phyloP scores from a whole-genome alignment of 1,140 invertebrate species.

The Drosophila punjabiensis region DNA sequence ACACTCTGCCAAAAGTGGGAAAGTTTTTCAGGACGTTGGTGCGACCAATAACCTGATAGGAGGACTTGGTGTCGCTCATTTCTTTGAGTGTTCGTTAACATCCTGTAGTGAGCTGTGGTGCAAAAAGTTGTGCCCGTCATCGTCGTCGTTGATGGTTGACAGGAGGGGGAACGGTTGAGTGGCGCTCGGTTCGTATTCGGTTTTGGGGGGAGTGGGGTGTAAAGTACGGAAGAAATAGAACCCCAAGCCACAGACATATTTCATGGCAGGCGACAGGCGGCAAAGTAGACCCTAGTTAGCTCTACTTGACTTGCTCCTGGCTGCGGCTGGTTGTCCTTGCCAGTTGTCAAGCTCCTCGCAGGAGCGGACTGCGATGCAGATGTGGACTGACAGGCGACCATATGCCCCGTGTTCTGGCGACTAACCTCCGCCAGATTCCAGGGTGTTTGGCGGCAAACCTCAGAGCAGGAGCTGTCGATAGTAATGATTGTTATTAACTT shows the following conservation, averaged over 20 bases:
- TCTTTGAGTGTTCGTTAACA: conserved; percentile 8
- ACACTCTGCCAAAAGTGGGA: neutral
- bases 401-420: conserved; percentile 30
- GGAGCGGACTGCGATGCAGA: conserved; percentile 13
- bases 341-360: conserved; percentile 66
- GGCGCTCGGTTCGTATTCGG: neutral
- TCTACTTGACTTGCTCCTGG: conserved; percentile 37
- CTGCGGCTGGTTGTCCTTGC: conserved; percentile 40
- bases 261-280: conserved; percentile 54
- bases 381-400: conserved; percentile 66
- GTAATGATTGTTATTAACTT: conserved; percentile 80
- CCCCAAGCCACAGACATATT: conserved; percentile 59
- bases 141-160: conserved; percentile 40
- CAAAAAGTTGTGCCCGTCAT: conserved; percentile 67
- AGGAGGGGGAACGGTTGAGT: conserved; percentile 1
- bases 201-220: neutral
- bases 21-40: neutral
- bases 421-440: conserved; percentile 23
- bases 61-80: neutral
- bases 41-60: conserved; percentile 2
- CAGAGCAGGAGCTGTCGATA: conserved; percentile 59
- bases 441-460: conserved; percentile 33
- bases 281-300: conserved; percentile 40
- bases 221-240: conserved; percentile 15
- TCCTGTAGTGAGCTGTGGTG: conserved; percentile 25